Evolutionary conservation across 2,113 vertebrate species (phyloP).

Genomic region (Polyodon spathula): DNA sequence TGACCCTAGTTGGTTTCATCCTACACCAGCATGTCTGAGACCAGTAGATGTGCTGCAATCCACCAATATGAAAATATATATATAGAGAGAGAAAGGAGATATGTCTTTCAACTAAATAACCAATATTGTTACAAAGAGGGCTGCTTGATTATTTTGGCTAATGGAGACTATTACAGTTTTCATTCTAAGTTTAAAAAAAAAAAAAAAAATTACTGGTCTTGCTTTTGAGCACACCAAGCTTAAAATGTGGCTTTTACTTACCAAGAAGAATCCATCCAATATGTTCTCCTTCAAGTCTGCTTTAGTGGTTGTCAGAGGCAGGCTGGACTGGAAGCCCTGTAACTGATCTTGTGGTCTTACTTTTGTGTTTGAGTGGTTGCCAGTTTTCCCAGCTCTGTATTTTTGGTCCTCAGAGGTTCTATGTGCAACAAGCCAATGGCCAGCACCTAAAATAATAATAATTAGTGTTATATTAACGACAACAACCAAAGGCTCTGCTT

Average conservation of each 20-base stretch:
- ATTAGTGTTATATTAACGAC: not conserved
- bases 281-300: constrained; percentile 6
- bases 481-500: not conserved
- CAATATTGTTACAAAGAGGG: too few relatives aligned
- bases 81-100: too few relatives aligned
- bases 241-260: constrained; percentile 26
- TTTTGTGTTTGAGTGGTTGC: not conserved
- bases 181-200: too few relatives aligned
- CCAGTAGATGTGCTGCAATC: too few relatives aligned
- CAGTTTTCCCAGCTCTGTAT: constrained; percentile 14
- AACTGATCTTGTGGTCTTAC: constrained; percentile 3
- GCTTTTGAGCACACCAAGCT: not conserved
- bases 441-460: constrained; percentile 36
- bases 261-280: constrained; percentile 53
- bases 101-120: too few relatives aligned
- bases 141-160: too few relatives aligned
- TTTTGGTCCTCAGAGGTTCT: constrained; percentile 33
- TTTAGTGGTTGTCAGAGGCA: not conserved
- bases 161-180: too few relatives aligned
- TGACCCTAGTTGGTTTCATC: too few relatives aligned
- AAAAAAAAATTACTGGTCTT: not conserved
- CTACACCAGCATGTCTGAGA: too few relatives aligned
- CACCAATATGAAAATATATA: too few relatives aligned
- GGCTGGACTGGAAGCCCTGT: not conserved
- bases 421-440: constrained; percentile 52